phyloP scores from a whole-genome alignment of 1,140 invertebrate genomes.

The Teleogryllus occipitalis region DNA sequence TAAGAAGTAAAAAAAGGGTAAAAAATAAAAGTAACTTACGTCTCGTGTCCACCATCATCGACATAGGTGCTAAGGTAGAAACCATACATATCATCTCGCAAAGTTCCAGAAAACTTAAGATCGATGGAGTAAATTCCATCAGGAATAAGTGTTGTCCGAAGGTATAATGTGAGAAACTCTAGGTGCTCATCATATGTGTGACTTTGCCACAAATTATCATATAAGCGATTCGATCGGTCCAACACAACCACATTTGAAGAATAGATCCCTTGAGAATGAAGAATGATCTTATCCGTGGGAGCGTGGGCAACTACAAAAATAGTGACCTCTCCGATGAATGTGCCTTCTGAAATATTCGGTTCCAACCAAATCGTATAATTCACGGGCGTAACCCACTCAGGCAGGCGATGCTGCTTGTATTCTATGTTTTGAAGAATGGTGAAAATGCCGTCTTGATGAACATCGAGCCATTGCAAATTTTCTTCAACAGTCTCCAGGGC shows the following conservation, averaged over 20 bases:
- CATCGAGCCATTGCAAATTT: neutral
- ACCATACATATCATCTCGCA: constrained; percentile 55
- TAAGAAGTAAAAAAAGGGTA: neutral
- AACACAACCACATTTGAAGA: neutral
- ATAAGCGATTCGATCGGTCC: neutral
- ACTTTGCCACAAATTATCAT: neutral
- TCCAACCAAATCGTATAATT: neutral
- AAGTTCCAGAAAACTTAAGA: constrained; percentile 43
- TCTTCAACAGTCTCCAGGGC: neutral
- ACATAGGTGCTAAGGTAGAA: constrained; percentile 75
- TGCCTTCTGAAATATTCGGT: neutral
- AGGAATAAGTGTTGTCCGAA: neutral
- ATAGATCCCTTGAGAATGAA: neutral
- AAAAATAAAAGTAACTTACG: neutral
- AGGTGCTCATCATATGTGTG: neutral
- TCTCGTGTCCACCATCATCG: neutral
- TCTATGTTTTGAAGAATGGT: neutral
- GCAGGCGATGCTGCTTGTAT: neutral
- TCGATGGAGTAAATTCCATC: constrained; percentile 34
- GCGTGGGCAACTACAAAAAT: neutral
- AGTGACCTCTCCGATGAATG: neutral
- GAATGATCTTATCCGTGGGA: neutral
- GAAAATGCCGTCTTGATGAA: neutral
- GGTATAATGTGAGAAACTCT: neutral
- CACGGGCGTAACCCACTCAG: neutral